Evolutionary conservation across 64 coral and sea anemone species (phyloP).

Genomic region (Acropora yongei): DNA sequence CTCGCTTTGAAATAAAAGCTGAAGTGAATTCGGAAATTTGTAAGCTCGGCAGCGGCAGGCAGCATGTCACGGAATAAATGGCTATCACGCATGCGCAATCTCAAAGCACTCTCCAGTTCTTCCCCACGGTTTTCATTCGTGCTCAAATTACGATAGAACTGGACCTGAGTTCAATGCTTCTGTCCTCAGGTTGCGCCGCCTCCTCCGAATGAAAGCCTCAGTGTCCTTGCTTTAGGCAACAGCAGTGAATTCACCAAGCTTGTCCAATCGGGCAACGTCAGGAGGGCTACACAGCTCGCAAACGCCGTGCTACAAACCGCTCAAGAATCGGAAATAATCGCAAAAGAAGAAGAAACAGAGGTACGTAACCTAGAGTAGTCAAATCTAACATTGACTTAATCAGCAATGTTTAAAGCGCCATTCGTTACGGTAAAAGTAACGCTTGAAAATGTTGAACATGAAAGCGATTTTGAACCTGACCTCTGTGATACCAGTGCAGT

Average conservation of each 20-base stretch:
- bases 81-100: no score
- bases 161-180: no score
- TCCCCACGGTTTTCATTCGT: background rate
- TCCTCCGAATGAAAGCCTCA: background rate
- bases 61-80: no score
- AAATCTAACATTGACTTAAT: background rate
- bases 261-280: constrained; percentile 18
- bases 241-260: background rate
- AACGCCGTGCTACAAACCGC: constrained; percentile 45
- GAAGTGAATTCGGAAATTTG: no score
- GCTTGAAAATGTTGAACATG: no score
- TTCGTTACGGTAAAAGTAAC: no score
- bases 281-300: constrained; percentile 18
- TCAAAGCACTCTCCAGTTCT: background rate
- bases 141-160: no score
- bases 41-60: no score
- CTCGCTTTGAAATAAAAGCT: no score
- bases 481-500: no score
- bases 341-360: background rate
- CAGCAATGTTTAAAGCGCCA: no score
- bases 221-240: background rate
- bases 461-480: no score
- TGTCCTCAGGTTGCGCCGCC: background rate
- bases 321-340: background rate
- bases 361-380: background rate